Evolutionary conservation across 1,140 invertebrate genomes (phyloP), one percentile per base, ranked within the genome.

Genomic region (Drosophila sp.): DNA sequence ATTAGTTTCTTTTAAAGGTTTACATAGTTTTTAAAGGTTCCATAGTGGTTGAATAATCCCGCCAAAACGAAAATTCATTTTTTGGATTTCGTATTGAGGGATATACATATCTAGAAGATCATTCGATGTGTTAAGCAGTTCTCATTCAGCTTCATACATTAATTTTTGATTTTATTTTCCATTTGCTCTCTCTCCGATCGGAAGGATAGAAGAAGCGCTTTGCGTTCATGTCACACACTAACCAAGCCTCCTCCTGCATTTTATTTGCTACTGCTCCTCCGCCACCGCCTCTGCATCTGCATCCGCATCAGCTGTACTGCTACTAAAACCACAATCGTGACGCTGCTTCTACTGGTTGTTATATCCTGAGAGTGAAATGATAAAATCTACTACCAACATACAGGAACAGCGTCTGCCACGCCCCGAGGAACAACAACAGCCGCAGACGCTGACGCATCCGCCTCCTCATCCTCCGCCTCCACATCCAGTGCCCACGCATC

Each of bases 361-460:
- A 50, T 25, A 10, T 50, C 44, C 47, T 50, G 67, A 76, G 65
- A 74, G 70, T 79, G 80, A 76, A 89, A 91, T 91, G 90, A 74
- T 91, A 87, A 91, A 91, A 79, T 91, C 90, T 76, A 87, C 76
- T 58, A 79, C 90, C 66, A 87, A 87, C 60, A 79, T 86, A 90
- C 90, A 91, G 90, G 90, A 91, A 91, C 72, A 91, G 86, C 90
- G 90, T 73, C 83, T 91, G 78, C 83, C 80, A 84, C 90, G 90
- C 40, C 82, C 90, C 73, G 90, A 84, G 75, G 81, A 83, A 66
- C 76, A 76, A 41, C 76, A 80, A 76, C 76, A 67, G 69, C 60
- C 67, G 60, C 73, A 67, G 64, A 75, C 76, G 11, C 55, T 61
- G 50, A 69, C 62, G 23, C 74, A 72, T 55, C 76, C 72, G 38